Percentiles rank a stretch among this genome's conserved stretches.
These are phyloP conservation scores for Cyrtorhinus lividipennis DNA, from an alignment of 1,140 invertebrate genomes.

Conservation along the genomic window DNA sequence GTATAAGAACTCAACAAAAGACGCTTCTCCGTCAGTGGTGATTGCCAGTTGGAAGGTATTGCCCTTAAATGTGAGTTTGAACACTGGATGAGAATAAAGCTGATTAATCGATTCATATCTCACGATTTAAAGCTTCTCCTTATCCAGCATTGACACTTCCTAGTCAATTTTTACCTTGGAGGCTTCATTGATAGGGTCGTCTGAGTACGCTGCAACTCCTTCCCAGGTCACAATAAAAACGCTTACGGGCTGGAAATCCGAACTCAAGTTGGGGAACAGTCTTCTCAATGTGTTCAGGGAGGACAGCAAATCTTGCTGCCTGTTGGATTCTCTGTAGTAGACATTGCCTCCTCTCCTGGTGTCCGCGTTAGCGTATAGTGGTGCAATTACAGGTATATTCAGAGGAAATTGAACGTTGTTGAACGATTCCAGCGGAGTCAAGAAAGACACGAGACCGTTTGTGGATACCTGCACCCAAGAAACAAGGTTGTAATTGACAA, in stretches of 20 bases:
- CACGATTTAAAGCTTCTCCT: not conserved
- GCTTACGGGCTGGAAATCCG: slow-evolving; percentile 47
- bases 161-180: not conserved
- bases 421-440: slow-evolving; percentile 64
- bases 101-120: not conserved
- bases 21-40: slow-evolving; percentile 62
- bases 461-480: slow-evolving; percentile 68
- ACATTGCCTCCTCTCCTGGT: slow-evolving; percentile 56
- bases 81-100: not conserved
- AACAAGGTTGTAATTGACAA: not conserved
- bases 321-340: slow-evolving; percentile 57
- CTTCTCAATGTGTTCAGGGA: slow-evolving; percentile 49
- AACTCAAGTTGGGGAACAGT: slow-evolving; percentile 42
- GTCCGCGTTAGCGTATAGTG: slow-evolving; percentile 83
- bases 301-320: slow-evolving; percentile 43
- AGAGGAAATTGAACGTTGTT: slow-evolving; percentile 73
- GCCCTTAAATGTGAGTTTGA: slow-evolving; percentile 30
- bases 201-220: slow-evolving; percentile 51
- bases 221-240: slow-evolving; percentile 63
- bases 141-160: not conserved
- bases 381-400: slow-evolving; percentile 76
- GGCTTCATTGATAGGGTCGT: slow-evolving; percentile 15
- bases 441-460: slow-evolving; percentile 82
- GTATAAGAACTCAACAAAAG: slow-evolving; percentile 74
- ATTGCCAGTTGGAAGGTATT: slow-evolving; percentile 74